Base-by-base conservation (phyloP, 2,113 vertebrate genomes). In the Merops nubicus region DNA sequence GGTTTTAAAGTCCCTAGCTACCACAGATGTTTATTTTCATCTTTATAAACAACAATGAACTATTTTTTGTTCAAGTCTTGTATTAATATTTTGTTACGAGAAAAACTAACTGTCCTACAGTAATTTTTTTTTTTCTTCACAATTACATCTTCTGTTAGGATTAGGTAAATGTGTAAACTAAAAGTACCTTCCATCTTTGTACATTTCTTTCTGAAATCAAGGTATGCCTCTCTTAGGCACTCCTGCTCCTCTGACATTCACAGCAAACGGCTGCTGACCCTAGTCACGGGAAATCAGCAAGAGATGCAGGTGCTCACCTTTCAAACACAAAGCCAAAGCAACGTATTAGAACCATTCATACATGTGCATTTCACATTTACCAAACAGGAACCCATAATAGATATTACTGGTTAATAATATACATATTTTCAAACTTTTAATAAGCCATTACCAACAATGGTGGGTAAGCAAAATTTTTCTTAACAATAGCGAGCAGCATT, bases 391-490 rank as follows among this genome's bases (percentile, higher is more conserved):
- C 56, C 26, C 68, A 57, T 29, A 89, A 87, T 33, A 34, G 76
- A 57, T 67, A 93, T 96, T 88, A 88, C 21, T 69, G 22, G 57
- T 94, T 91, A 91, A 80, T 79, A 94, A 90, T 28, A 85, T 21
- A 70, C 31, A 78, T 29, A 88, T 80, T 95, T 95, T 86, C 78
- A 80, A 91, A 43, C 45, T 94, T 96, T 68, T 68, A 91, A 89
- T 89, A 97, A 64, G 48, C 77, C 78, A 95, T 94, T 97, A 92
- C 28, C n/a, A 96, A 89, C 73, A 96, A 77, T 10, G 50, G 36
- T 60, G 64, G 34, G 21, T 70, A 93, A 92, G 88, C 34, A 83
- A 85, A 88, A 95, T 74, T 38, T 54, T 53, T 64, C 15, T 54
- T 88, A 47, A 86, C 69, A 81, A 59, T 9, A 88, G 53, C 16